phyloP scores from a whole-genome alignment of 2,797 vertebrate genomes.

The Naso thynnoides region DNA sequence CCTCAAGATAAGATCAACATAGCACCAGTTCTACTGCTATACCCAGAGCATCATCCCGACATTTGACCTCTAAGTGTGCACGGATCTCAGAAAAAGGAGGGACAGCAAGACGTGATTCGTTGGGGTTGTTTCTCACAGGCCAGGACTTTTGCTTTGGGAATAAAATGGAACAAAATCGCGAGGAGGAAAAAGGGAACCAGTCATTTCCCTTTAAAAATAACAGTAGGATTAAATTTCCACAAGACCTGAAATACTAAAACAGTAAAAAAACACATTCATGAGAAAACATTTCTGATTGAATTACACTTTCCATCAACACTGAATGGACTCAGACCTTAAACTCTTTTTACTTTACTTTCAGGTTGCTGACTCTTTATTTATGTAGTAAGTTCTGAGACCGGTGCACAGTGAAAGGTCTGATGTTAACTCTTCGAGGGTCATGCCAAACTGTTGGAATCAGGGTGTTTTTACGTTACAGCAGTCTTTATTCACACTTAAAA shows the following conservation, averaged over 20 bases:
- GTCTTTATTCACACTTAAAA: slow-evolving; percentile 32
- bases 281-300: slow-evolving; percentile 50
- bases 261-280: not conserved
- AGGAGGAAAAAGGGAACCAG: slow-evolving; percentile 14
- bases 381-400: slow-evolving; percentile 41
- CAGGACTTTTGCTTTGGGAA: slow-evolving; percentile 26
- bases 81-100: slow-evolving; percentile 39
- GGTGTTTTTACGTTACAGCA: slow-evolving; percentile 22
- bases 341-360: slow-evolving; percentile 18
- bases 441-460: slow-evolving; percentile 57
- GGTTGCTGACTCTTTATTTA: slow-evolving; percentile 52
- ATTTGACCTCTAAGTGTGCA: slow-evolving; percentile 55
- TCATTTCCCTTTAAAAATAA: slow-evolving; percentile 44
- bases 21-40: slow-evolving; percentile 50
- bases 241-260: slow-evolving; percentile 30
- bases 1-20: slow-evolving; percentile 48
- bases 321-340: slow-evolving; percentile 31
- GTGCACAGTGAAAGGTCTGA: slow-evolving; percentile 62
- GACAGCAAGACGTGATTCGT: slow-evolving; percentile 15
- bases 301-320: slow-evolving; percentile 41
- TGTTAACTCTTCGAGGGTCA: slow-evolving; percentile 43
- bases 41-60: slow-evolving; percentile 43
- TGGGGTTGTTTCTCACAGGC: slow-evolving; percentile 22
- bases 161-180: slow-evolving; percentile 10
- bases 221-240: slow-evolving; percentile 39